phyloP scores from a whole-genome alignment of 2,888 invertebrate species.

The Apamea epomidion region DNA sequence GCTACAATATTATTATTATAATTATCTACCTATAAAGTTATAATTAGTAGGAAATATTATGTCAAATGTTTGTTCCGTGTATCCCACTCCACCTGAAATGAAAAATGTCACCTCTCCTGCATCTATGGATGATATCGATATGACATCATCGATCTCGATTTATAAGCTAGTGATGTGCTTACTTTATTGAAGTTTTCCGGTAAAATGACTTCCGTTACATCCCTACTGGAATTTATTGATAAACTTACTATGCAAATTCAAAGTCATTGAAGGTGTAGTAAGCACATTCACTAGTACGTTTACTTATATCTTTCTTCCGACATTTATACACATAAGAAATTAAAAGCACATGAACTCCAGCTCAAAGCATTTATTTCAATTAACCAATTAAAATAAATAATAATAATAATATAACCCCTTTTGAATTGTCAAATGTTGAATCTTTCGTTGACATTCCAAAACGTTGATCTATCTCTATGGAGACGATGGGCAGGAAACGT shows the following conservation, averaged over 20 bases:
- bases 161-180: background rate
- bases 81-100: too few relatives aligned
- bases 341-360: too few relatives aligned
- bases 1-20: background rate
- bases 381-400: too few relatives aligned
- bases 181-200: background rate
- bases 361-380: too few relatives aligned
- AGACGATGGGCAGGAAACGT: too few relatives aligned
- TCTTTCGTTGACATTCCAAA: too few relatives aligned
- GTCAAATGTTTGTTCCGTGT: background rate
- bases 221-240: background rate
- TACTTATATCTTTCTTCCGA: background rate
- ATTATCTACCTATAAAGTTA: background rate
- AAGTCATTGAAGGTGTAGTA: background rate
- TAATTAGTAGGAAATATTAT: background rate
- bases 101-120: background rate
- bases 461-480: too few relatives aligned
- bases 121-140: background rate
- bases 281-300: background rate
- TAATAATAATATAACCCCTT: too few relatives aligned
- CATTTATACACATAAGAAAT: background rate
- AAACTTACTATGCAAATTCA: background rate
- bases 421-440: too few relatives aligned
- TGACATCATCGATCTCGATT: background rate
- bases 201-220: constrained; percentile 12